phyloP scores from a whole-genome alignment of 1,140 invertebrate genomes.

The Heliconius himera region DNA sequence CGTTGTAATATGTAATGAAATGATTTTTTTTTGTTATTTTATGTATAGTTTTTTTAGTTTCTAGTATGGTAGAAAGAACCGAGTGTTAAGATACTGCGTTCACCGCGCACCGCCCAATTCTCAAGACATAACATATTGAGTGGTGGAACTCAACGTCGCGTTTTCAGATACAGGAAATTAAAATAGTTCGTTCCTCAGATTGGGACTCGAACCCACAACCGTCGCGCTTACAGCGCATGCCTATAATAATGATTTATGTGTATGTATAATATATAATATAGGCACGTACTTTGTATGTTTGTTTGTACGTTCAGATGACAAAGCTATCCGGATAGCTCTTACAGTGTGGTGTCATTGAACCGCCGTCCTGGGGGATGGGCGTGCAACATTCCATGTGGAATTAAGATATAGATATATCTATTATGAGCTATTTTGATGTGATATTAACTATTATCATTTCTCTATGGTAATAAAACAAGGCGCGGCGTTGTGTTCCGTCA shows the following conservation, averaged over 20 bases:
- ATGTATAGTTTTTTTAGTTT: background rate
- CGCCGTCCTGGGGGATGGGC: conserved; percentile 19
- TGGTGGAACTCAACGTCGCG: too few species aligned
- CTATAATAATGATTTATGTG: background rate
- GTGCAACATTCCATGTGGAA: conserved; percentile 25
- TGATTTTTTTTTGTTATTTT: background rate
- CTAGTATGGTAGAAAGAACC: too few species aligned
- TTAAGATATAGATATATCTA: background rate
- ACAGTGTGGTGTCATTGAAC: conserved; percentile 18
- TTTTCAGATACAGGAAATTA: too few species aligned
- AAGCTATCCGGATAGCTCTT: conserved; percentile 1
- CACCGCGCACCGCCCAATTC: too few species aligned
- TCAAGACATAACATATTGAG: too few species aligned
- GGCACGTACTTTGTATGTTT: background rate
- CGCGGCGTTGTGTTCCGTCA: too few species aligned
- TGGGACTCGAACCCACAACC: too few species aligned
- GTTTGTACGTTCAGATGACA: background rate
- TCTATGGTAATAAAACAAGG: too few species aligned
- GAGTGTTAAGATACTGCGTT: too few species aligned
- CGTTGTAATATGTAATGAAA: background rate
- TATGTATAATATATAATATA: background rate
- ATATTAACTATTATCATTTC: too few species aligned
- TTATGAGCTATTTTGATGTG: background rate
- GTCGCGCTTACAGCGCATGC: too few species aligned
- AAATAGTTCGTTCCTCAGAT: too few species aligned